Evolutionary conservation across 2,888 invertebrate genomes (phyloP).

Genomic region (Epinotia ramella): DNA sequence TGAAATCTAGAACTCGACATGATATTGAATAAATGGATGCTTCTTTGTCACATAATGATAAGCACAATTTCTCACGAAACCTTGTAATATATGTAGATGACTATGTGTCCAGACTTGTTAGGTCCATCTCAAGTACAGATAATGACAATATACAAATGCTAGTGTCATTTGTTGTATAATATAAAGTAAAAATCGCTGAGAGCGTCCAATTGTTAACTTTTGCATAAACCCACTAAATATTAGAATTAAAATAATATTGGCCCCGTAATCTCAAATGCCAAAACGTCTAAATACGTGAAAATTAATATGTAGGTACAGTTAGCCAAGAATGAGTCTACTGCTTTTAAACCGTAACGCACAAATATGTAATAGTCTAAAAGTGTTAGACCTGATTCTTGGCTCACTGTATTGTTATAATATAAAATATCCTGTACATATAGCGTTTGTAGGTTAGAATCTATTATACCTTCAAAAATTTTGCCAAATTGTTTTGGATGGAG

Average conservation of each 20-base stretch:
- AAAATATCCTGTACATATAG: conserved; percentile 46
- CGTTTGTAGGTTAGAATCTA: conserved; percentile 40
- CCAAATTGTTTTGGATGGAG: background rate
- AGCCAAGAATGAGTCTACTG: no score
- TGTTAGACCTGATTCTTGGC: no score
- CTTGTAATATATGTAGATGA: conserved; percentile 25
- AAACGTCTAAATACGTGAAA: conserved; percentile 33
- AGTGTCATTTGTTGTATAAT: conserved; percentile 35
- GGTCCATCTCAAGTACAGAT: conserved; percentile 40
- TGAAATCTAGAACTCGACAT: background rate
- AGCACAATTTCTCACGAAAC: background rate
- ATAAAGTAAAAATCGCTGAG: conserved; percentile 37
- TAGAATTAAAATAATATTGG: conserved; percentile 18
- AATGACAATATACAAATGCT: conserved; percentile 43
- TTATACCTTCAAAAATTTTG: background rate
- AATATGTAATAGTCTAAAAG: no score
- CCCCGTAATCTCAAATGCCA: conserved; percentile 32
- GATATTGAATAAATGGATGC: background rate
- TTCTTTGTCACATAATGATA: background rate
- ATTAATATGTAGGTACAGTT: conserved; percentile 4
- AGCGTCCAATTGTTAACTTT: conserved; percentile 44
- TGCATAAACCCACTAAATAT: conserved; percentile 30
- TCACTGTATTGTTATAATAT: background rate
- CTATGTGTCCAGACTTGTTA: conserved; percentile 17
- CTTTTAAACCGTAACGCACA: no score